These are phyloP conservation scores for Cryptus armator DNA, from an alignment of 2,888 invertebrate genomes.

Conservation along the genomic window DNA sequence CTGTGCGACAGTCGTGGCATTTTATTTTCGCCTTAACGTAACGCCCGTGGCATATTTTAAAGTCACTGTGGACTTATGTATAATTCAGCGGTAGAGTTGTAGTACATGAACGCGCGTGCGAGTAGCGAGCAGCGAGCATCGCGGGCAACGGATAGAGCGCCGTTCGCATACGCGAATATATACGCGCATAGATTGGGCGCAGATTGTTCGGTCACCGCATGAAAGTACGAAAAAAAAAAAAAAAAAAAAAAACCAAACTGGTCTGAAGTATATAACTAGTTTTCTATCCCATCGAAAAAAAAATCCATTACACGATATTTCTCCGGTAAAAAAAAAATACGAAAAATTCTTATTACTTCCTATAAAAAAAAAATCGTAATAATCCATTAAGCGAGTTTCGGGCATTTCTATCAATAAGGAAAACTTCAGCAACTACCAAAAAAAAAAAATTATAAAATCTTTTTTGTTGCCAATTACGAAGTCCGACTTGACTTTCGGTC, in stretches of 20 bases:
- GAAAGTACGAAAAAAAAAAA: slow-evolving; percentile 46
- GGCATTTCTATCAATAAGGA: too few relatives aligned
- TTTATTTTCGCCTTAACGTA: slow-evolving; percentile 71
- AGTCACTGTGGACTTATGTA: slow-evolving; percentile 80
- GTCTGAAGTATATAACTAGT: not conserved
- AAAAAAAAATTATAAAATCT: too few relatives aligned
- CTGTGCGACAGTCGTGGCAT: not conserved
- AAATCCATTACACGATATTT: not conserved
- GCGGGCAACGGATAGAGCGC: slow-evolving; percentile 44
- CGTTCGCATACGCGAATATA: slow-evolving; percentile 71
- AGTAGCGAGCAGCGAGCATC: slow-evolving; percentile 71
- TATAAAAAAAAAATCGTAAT: too few relatives aligned
- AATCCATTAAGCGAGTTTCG: too few relatives aligned
- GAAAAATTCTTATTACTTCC: too few relatives aligned
- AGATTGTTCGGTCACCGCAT: slow-evolving; percentile 75
- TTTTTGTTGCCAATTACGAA: too few relatives aligned
- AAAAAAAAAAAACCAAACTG: not conserved
- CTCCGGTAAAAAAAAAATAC: not conserved
- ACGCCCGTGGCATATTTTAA: slow-evolving; percentile 82
- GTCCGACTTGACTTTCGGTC: too few relatives aligned
- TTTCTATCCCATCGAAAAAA: not conserved
- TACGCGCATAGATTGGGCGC: slow-evolving; percentile 77
- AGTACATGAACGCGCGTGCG: slow-evolving; percentile 77
- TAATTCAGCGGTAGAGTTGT: slow-evolving; percentile 82
- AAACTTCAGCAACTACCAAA: too few relatives aligned